Percentiles rank a stretch among this genome's conserved stretches.
These are phyloP conservation scores for Pygmarrhopalites habei DNA, from an alignment of 1,140 invertebrate genomes.

Conservation along the genomic window DNA sequence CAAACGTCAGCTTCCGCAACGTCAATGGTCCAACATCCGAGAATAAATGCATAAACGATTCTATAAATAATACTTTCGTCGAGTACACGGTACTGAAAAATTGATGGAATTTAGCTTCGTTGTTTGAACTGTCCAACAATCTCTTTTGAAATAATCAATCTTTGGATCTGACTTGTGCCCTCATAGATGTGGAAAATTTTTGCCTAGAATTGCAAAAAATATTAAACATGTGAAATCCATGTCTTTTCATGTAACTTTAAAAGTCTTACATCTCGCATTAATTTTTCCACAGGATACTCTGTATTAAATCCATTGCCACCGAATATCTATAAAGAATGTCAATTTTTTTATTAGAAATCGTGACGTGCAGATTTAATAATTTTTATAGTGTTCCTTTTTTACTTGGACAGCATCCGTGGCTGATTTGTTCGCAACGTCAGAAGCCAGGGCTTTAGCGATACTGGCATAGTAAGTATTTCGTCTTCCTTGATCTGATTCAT, in stretches of 20 bases:
- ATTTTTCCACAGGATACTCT: conserved; percentile 96
- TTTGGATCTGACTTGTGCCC: conserved; percentile 93
- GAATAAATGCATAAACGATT: too few species aligned
- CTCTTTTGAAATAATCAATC: conserved; percentile 85
- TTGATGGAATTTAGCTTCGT: too few species aligned
- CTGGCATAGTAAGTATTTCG: conserved; percentile 81
- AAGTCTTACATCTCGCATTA: conserved; percentile 99
- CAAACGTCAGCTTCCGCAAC: too few species aligned
- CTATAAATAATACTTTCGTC: too few species aligned
- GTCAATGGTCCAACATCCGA: too few species aligned
- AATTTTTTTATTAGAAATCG: too few species aligned
- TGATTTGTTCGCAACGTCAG: conserved; percentile 88
- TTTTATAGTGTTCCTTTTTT: too few species aligned
- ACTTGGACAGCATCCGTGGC: conserved; percentile 82
- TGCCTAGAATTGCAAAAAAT: too few species aligned
- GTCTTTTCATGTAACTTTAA: too few species aligned
- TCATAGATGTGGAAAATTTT: conserved; percentile 99
- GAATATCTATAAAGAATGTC: conserved; percentile 72
- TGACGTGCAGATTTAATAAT: too few species aligned
- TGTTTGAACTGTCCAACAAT: conserved; percentile 56
- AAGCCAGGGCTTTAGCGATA: conserved; percentile 86
- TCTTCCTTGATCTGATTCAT: conserved; percentile 75
- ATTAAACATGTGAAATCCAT: too few species aligned
- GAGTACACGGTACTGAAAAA: too few species aligned
- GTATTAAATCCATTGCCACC: conserved; percentile 95